Percentiles rank a stretch among this genome's conserved stretches.
These are phyloP conservation scores for Diorhabda sublineata DNA, from an alignment of 1,140 invertebrate species.

Conservation along the genomic window DNA sequence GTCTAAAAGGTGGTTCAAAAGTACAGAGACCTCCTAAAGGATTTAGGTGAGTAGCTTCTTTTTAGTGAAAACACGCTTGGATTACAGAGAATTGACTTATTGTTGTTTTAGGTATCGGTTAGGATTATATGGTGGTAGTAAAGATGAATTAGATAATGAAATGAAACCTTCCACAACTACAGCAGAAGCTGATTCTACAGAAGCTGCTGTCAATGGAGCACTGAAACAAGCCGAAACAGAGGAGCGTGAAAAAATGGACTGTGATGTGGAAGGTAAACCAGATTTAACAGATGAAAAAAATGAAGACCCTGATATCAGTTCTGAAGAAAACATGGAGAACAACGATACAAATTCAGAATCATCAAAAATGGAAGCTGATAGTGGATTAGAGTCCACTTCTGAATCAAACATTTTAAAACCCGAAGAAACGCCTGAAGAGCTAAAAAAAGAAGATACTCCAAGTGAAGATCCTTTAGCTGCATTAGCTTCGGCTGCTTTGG, in stretches of 20 bases:
- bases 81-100: not conserved
- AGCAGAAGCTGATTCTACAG: slow-evolving; percentile 29
- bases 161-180: slow-evolving; percentile 24
- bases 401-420: slow-evolving; percentile 22
- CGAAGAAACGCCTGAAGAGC: slow-evolving; percentile 24
- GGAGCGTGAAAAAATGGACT: slow-evolving; percentile 32
- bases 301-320: slow-evolving; percentile 22
- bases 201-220: slow-evolving; percentile 27
- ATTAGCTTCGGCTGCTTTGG: slow-evolving; percentile 66
- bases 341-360: no score
- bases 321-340: no score
- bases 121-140: slow-evolving; percentile 38
- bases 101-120: slow-evolving; percentile 25
- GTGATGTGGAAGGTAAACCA: slow-evolving; percentile 27
- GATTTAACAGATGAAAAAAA: slow-evolving; percentile 15
- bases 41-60: slow-evolving; percentile 17
- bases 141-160: slow-evolving; percentile 30
- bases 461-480: slow-evolving; percentile 63
- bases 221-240: slow-evolving; percentile 25
- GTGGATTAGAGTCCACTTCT: slow-evolving; percentile 24
- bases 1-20: slow-evolving; percentile 42
- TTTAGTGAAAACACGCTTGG: not conserved
- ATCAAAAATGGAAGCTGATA: slow-evolving; percentile 24
- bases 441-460: slow-evolving; percentile 25
- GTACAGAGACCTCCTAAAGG: slow-evolving; percentile 15